A percentile compares a stretch with the other conserved stretches of the same genome.
phyloP scores from a whole-genome alignment of 2,888 invertebrate species.

The Idaea dimidiata region DNA sequence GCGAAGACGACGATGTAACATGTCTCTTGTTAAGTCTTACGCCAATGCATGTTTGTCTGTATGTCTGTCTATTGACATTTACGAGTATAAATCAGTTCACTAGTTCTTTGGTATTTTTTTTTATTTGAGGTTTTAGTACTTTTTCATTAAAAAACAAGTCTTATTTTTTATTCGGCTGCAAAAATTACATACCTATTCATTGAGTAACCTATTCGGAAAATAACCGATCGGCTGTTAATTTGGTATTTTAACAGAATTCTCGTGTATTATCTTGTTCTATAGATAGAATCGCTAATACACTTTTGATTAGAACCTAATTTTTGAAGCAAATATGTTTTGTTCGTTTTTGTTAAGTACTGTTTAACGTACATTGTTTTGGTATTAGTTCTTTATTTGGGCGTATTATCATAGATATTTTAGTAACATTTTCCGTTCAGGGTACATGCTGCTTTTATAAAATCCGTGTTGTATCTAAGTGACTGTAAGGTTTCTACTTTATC shows the following conservation, averaged over 20 bases:
- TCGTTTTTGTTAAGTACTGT: background rate
- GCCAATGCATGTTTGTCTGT: too few relatives aligned
- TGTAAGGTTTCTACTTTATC: too few relatives aligned
- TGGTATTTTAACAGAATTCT: background rate
- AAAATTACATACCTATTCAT: too few relatives aligned
- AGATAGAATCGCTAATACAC: slow-evolving; percentile 10
- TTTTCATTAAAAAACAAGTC: too few relatives aligned
- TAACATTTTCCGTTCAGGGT: background rate
- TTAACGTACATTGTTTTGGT: too few relatives aligned
- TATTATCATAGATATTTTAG: slow-evolving; percentile 8
- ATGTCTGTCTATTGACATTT: too few relatives aligned
- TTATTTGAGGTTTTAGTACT: too few relatives aligned
- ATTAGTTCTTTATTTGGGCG: background rate
- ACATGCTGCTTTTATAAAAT: background rate
- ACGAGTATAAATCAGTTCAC: too few relatives aligned
- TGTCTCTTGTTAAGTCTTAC: too few relatives aligned
- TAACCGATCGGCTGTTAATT: background rate
- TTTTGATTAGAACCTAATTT: slow-evolving; percentile 10
- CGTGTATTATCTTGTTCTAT: background rate
- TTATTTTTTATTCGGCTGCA: too few relatives aligned
- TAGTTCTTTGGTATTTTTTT: too few relatives aligned
- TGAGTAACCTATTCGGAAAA: background rate
- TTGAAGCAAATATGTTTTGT: slow-evolving; percentile 12
- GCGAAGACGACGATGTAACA: too few relatives aligned
- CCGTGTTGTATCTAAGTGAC: background rate